Percentiles rank a stretch among this genome's conserved stretches.
Evolutionary conservation across 2,113 vertebrate species (phyloP).

Genomic region (Brachypodius melanocephalos): DNA sequence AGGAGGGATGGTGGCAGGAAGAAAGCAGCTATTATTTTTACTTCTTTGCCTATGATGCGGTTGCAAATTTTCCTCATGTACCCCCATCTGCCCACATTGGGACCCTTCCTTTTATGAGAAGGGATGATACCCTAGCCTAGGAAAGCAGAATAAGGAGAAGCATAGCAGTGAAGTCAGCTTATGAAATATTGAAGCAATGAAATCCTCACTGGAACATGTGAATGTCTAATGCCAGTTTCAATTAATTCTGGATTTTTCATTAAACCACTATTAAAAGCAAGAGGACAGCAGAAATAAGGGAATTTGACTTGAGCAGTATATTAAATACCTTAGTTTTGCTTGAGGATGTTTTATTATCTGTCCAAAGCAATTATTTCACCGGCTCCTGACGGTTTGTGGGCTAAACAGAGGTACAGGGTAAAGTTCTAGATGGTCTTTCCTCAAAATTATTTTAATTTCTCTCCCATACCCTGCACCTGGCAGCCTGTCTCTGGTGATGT

Average conservation of each 20-base stretch:
- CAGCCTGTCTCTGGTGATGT: not conserved
- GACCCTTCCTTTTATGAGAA: not conserved
- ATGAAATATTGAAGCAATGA: slow-evolving; percentile 45
- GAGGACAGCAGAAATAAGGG: slow-evolving; percentile 50
- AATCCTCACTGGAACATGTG: not conserved
- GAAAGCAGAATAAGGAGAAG: slow-evolving; percentile 4
- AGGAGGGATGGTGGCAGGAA: not conserved
- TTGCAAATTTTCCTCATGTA: not conserved
- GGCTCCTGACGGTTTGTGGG: not conserved
- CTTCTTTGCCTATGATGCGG: not conserved
- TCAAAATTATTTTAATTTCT: not conserved
- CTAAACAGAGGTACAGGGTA: slow-evolving; percentile 8
- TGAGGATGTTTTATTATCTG: slow-evolving; percentile 49
- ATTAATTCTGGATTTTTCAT: slow-evolving; percentile 72
- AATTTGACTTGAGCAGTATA: slow-evolving; percentile 47
- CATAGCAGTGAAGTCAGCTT: not conserved
- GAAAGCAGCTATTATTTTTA: not conserved
- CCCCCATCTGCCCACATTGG: not conserved
- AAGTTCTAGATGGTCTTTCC: not conserved
- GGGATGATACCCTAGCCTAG: not conserved
- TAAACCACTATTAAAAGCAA: slow-evolving; percentile 66
- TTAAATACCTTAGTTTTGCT: slow-evolving; percentile 61
- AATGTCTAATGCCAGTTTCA: slow-evolving; percentile 56
- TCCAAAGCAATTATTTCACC: slow-evolving; percentile 49
- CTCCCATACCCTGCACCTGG: not conserved